These are phyloP conservation scores for Reinhardtius hippoglossoides DNA, from an alignment of 2,113 vertebrate genomes.

Conservation along the genomic window DNA sequence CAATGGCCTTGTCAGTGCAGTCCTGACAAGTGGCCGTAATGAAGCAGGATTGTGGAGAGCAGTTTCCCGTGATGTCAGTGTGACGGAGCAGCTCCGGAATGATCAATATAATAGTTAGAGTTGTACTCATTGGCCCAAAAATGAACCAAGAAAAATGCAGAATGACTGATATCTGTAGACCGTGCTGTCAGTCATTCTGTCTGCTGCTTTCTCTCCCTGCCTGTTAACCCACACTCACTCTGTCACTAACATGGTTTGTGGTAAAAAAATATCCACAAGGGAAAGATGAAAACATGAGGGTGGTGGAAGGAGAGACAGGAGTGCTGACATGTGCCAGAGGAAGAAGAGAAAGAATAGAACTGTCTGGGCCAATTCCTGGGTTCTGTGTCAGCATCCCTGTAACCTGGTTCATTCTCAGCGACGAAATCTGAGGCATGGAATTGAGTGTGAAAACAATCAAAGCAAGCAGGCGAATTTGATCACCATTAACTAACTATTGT, in stretches of 20 bases:
- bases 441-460: no score
- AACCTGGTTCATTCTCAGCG: no score
- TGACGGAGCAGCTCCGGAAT: no score
- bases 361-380: not conserved
- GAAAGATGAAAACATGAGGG: not conserved
- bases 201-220: not conserved
- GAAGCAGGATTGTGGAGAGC: constrained; percentile 59
- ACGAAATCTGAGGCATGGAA: no score
- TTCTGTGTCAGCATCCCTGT: not conserved
- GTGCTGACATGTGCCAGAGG: not conserved
- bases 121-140: constrained; percentile 2
- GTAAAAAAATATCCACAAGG: not conserved
- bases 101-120: no score
- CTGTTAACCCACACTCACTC: not conserved
- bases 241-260: not conserved
- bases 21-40: constrained; percentile 39
- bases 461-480: no score
- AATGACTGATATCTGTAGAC: not conserved
- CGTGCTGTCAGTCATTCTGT: constrained; percentile 6
- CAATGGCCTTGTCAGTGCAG: constrained; percentile 31
- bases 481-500: no score
- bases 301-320: not conserved
- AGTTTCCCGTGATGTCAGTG: constrained; percentile 53
- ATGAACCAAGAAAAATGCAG: constrained; percentile 47
- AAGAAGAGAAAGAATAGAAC: not conserved